Conservation (phyloP, 2,888 invertebrate species). For the Thysanoteuthis rhombus region DNA sequence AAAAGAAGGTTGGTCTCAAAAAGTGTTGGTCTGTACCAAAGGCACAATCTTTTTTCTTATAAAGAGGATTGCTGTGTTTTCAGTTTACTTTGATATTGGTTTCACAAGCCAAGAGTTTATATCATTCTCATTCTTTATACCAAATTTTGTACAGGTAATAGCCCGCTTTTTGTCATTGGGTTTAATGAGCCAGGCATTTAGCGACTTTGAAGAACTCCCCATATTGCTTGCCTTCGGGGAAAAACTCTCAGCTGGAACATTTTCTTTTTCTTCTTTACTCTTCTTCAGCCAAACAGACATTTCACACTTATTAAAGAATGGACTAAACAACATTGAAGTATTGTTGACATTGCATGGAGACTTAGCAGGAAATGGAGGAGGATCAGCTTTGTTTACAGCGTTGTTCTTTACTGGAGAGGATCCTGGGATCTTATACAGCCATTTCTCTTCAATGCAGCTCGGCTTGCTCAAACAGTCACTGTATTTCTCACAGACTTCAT, state of each 20-base stretch:
- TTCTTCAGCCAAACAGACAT: conserved; percentile 14
- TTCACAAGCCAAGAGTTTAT: not conserved
- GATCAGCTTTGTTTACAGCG: not conserved
- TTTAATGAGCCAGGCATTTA: conserved; percentile 1
- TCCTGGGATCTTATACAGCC: not conserved
- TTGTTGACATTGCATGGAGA: not conserved
- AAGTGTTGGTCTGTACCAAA: not conserved
- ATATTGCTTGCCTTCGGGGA: not conserved
- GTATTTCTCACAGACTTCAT: conserved; percentile 35
- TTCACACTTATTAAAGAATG: not conserved
- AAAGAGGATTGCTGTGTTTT: not conserved
- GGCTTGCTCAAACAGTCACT: conserved; percentile 36
- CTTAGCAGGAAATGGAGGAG: not conserved
- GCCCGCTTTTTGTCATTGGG: not conserved
- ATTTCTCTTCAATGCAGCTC: conserved; percentile 32
- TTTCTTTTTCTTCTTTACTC: conserved; percentile 22
- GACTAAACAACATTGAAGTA: not conserved
- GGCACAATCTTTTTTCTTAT: not conserved
- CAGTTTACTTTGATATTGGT: not conserved
- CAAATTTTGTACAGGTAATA: not conserved
- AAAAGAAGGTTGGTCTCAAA: not conserved
- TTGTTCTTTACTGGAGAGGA: not conserved
- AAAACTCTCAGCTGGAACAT: not conserved
- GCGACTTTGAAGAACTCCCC: not conserved
- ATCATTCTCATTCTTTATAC: not conserved